Percentiles rank a stretch among this genome's conserved stretches.
Evolutionary conservation across 2,113 vertebrate species (phyloP).

Genomic region (Anseranas semipalmata): DNA sequence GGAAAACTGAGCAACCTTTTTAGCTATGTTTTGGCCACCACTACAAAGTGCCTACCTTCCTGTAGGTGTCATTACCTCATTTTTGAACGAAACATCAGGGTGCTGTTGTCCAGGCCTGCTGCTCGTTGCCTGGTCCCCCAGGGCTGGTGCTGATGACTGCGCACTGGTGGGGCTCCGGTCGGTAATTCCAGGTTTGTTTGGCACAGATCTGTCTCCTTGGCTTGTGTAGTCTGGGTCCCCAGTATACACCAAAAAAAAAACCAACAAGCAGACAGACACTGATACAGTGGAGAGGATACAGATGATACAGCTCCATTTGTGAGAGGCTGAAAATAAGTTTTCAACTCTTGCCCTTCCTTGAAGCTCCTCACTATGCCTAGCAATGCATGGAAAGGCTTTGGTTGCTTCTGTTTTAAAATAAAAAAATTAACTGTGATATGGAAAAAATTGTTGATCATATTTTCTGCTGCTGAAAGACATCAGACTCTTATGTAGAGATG

Average conservation of each 20-base stretch:
- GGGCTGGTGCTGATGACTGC: not conserved
- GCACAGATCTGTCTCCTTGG: fast-evolving
- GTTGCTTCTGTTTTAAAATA: not conserved
- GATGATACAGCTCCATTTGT: not conserved
- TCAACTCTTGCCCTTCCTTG: not conserved
- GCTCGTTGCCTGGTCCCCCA: not conserved
- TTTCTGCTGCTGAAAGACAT: not conserved
- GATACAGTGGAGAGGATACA: not conserved
- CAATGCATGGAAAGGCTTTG: not conserved
- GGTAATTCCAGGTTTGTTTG: not conserved
- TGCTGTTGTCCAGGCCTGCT: not conserved
- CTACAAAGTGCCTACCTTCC: not conserved
- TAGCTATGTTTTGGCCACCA: not conserved
- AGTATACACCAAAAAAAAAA: not conserved
- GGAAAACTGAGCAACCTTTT: not conserved
- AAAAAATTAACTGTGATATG: not conserved
- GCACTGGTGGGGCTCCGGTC: not conserved
- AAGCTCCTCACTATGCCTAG: not conserved
- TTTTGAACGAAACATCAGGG: not conserved
- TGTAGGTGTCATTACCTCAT: not conserved
- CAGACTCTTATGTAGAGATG: not conserved
- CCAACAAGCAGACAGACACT: not conserved
- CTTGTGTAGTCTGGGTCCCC: not conserved
- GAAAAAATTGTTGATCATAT: not conserved
- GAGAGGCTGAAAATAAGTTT: not conserved